phyloP scores from a whole-genome alignment of 92 coral and sea anemone genomes.

The Heteractis magnifica region DNA sequence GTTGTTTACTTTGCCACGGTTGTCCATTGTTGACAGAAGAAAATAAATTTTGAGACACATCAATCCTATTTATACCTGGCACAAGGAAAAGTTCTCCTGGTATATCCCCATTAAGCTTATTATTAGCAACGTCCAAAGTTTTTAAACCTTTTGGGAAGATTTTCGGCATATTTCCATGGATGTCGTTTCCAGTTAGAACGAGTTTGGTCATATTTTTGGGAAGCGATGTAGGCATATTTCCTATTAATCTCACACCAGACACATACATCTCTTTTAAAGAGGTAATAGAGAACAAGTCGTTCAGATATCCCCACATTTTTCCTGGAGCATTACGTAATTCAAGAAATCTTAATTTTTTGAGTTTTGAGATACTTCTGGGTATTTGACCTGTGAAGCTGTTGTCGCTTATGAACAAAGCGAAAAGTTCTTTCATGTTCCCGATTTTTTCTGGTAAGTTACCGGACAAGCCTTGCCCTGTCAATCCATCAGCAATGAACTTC shows the following conservation, averaged over 20 bases:
- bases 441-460: slow-evolving; percentile 50
- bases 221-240: slow-evolving; percentile 32
- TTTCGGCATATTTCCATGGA: slow-evolving; percentile 34
- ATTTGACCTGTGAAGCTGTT: slow-evolving; percentile 46
- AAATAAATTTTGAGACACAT: slow-evolving; percentile 46
- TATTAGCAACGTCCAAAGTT: slow-evolving; percentile 47
- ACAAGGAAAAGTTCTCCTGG: slow-evolving; percentile 28
- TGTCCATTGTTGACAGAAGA: slow-evolving; percentile 29
- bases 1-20: slow-evolving; percentile 16
- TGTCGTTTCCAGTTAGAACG: slow-evolving; percentile 48
- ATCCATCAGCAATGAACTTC: slow-evolving; percentile 37
- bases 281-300: slow-evolving; percentile 29
- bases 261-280: slow-evolving; percentile 34
- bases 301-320: slow-evolving; percentile 41
- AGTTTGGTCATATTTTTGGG: slow-evolving; percentile 11
- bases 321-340: slow-evolving; percentile 47
- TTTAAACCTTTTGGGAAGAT: slow-evolving; percentile 8
- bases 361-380: slow-evolving; percentile 45
- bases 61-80: background rate
- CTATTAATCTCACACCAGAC: slow-evolving; percentile 38
- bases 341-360: slow-evolving; percentile 33
- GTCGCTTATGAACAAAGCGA: slow-evolving; percentile 46
- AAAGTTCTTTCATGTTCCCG: slow-evolving; percentile 54
- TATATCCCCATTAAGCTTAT: slow-evolving; percentile 49
- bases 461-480: slow-evolving; percentile 40